phyloP scores from a whole-genome alignment of 2,797 vertebrate species.

The Lagocephalus sceleratus region DNA sequence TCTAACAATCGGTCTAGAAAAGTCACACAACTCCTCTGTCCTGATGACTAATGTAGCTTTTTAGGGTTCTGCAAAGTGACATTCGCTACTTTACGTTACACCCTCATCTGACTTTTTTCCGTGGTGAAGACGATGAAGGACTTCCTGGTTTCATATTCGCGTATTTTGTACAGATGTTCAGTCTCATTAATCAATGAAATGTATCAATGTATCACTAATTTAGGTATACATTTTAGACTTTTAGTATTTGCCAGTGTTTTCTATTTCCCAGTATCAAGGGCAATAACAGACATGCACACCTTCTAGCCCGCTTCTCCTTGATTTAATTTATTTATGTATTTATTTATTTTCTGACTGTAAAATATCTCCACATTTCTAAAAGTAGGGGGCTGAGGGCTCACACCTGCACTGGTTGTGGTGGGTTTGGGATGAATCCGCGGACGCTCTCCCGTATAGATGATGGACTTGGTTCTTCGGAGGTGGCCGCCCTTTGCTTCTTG shows the following conservation, averaged over 20 bases:
- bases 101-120: no score
- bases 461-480: conserved; percentile 60
- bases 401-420: background rate
- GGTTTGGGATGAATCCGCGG: conserved; percentile 52
- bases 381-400: background rate
- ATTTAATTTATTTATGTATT: background rate
- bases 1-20: no score
- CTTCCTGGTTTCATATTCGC: no score
- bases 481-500: conserved; percentile 72
- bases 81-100: no score
- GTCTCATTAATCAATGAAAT: no score
- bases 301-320: background rate
- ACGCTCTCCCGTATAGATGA: conserved; percentile 60
- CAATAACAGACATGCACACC: background rate
- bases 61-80: no score
- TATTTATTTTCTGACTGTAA: background rate
- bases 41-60: no score
- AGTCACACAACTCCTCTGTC: no score
- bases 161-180: no score
- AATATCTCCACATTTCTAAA: background rate
- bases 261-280: background rate
- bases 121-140: no score
- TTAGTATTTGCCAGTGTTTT: background rate
- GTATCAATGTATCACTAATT: no score
- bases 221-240: background rate